These are phyloP conservation scores for Lasioglossum calceatum DNA, from an alignment of 2,888 invertebrate genomes.

Conservation along the genomic window DNA sequence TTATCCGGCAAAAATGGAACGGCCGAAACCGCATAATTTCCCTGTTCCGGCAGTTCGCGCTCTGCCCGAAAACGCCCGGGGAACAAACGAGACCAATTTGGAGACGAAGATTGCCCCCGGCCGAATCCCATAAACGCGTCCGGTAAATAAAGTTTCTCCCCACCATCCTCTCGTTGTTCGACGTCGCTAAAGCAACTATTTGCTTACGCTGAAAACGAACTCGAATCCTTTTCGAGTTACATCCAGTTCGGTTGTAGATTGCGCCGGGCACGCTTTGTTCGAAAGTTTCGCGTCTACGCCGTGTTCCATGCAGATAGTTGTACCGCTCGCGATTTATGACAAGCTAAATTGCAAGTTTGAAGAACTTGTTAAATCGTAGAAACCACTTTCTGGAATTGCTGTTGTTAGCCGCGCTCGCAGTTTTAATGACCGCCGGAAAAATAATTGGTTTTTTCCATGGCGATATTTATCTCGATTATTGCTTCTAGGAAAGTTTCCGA, in stretches of 20 bases:
- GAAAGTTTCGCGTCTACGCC: background rate
- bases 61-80: background rate
- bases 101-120: background rate
- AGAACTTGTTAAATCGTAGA: constrained; percentile 12
- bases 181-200: background rate
- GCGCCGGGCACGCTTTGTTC: background rate
- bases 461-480: background rate
- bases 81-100: constrained; percentile 2
- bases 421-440: background rate
- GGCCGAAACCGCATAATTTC: constrained; percentile 37
- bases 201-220: constrained; percentile 1
- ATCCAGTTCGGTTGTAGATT: background rate
- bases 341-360: background rate
- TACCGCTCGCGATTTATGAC: background rate
- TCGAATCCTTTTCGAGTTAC: constrained; percentile 5
- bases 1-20: constrained; percentile 66
- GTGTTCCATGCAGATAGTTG: background rate
- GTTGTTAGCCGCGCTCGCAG: background rate
- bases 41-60: constrained; percentile 8
- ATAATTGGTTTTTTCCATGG: background rate
- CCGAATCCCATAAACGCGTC: background rate
- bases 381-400: background rate
- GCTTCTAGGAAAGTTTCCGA: background rate
- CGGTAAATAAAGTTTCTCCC: constrained; percentile 12
- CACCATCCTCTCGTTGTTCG: background rate